phyloP scores from a whole-genome alignment of 2,888 invertebrate species.

The Glaucopsyche alexis region DNA sequence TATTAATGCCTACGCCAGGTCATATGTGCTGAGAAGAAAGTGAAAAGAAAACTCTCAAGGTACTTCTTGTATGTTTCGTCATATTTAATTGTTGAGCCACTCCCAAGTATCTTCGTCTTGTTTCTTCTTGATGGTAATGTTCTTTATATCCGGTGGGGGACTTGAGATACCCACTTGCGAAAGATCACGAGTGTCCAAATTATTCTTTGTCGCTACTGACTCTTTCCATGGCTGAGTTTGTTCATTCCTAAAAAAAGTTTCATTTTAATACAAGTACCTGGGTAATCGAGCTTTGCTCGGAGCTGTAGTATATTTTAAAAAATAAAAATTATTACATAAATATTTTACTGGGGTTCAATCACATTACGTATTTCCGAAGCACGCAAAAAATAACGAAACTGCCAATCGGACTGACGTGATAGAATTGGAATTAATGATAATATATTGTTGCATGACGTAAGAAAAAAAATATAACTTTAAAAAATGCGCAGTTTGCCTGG shows the following conservation, averaged over 20 bases:
- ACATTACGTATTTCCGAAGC: too few species aligned
- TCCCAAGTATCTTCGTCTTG: slow-evolving; percentile 65
- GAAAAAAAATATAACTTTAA: too few species aligned
- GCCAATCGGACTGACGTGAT: too few species aligned
- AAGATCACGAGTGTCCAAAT: slow-evolving; percentile 61
- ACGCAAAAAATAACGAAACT: too few species aligned
- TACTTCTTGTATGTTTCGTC: not conserved
- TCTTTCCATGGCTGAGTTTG: slow-evolving; percentile 63
- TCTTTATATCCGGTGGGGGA: slow-evolving; percentile 62
- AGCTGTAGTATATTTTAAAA: too few species aligned
- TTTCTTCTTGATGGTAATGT: slow-evolving; percentile 55
- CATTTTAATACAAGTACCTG: not conserved
- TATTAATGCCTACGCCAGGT: not conserved
- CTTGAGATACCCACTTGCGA: slow-evolving; percentile 65
- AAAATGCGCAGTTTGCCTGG: too few species aligned
- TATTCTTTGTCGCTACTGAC: slow-evolving; percentile 63
- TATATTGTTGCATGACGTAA: too few species aligned
- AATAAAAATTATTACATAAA: too few species aligned
- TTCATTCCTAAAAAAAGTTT: slow-evolving; percentile 55
- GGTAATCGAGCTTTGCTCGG: too few species aligned
- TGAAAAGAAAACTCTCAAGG: not conserved
- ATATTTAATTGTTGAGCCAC: slow-evolving; percentile 65
- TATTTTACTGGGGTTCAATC: too few species aligned
- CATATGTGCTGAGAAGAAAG: not conserved
- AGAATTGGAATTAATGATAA: too few species aligned